Evolutionary conservation across 2,113 vertebrate genomes (phyloP), one percentile per base, ranked within the genome.

Genomic region (Fulica atra): DNA sequence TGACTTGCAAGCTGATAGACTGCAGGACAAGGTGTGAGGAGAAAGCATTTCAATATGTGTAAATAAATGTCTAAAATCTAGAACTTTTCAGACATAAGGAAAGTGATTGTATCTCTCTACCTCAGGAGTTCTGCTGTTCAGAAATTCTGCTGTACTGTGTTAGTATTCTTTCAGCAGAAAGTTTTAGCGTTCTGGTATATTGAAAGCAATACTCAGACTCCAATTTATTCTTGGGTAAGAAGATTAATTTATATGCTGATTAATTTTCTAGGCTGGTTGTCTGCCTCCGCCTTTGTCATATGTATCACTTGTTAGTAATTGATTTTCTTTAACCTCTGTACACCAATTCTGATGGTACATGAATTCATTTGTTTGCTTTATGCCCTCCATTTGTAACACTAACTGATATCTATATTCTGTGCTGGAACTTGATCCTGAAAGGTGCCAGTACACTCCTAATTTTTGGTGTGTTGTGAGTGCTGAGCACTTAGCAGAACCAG

Each of bases 181-280:
- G 28, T 77, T 93, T 88, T 89, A 79, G 13, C 71, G 78, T 91
- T 66, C 54, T 86, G 79, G 20, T 64, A 88, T 87, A 95, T 66
- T 96, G 91, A 96, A 95, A 93, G 59, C 60, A 97, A 48, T 92
- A 63, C 56, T 95, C 56, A 90, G 85, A 57, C 84, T 94, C 89
- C 77, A 77, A 24, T 95, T 97, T 97, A 63, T 89, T 77, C 80
- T 94, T 91, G 26, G 70, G 73, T 93, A 96, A 92, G 80, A 89
- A 97, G 93, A 96, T 97, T 97, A 97, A 98, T 98, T 97, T 98
- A 97, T 96, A 97, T 97, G 95, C 87, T 98, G 95, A 98, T 97
- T 97, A 95, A 97, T 96, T 96, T 94, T 77, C 65, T 84, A 56
- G 36, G 38, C 57, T 86, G 59, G 69, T 93, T 96, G 95, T 63